phyloP scores from a whole-genome alignment of 1,140 invertebrate genomes.

The Phenacoccus solenopsis region DNA sequence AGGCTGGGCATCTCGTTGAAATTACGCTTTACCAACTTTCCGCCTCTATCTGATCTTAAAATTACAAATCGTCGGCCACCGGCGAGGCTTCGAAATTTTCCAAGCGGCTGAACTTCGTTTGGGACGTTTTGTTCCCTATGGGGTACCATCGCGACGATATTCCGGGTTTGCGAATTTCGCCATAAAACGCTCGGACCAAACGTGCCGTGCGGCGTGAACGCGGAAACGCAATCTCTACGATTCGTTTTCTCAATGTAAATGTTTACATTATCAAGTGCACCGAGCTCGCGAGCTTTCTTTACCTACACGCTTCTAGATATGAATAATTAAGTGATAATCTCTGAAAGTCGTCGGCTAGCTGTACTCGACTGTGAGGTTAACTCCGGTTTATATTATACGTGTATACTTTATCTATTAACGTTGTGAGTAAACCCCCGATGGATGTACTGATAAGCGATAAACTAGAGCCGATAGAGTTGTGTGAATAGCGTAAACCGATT shows the following conservation, averaged over 20 bases:
- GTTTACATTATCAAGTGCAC: conserved; percentile 1
- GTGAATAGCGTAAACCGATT: too few species aligned
- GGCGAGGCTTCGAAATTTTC: background rate
- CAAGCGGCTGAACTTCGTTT: background rate
- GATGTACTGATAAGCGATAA: background rate
- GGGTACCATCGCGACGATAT: too few species aligned
- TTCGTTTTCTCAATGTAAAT: background rate
- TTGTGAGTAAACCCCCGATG: background rate
- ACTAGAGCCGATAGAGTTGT: background rate
- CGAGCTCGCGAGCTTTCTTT: background rate
- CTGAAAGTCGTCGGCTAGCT: background rate
- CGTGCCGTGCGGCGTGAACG: too few species aligned
- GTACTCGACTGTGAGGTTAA: background rate
- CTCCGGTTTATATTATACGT: background rate
- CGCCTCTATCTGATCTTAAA: too few species aligned
- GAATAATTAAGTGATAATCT: background rate
- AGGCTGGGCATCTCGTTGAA: background rate
- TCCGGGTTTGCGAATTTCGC: too few species aligned
- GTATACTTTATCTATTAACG: background rate
- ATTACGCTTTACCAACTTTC: background rate
- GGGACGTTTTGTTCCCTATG: too few species aligned
- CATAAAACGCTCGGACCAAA: background rate
- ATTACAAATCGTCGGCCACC: background rate
- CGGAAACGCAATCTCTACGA: background rate
- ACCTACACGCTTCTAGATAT: background rate